phyloP scores from a whole-genome alignment of 2,113 vertebrate species.

The Plectropomus leopardus region DNA sequence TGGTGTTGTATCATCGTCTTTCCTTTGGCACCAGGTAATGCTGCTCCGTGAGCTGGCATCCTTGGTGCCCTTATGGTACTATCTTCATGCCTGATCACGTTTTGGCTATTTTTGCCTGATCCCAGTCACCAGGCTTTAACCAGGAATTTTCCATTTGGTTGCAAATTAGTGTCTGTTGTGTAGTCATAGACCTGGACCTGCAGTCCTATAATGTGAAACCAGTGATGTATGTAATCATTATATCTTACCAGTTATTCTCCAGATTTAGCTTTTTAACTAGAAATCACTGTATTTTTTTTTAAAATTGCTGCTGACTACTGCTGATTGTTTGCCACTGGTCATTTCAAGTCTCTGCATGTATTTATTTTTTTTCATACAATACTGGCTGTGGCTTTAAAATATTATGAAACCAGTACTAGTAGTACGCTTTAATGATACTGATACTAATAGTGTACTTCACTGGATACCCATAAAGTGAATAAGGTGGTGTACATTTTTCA shows the following conservation, averaged over 20 bases:
- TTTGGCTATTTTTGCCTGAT: conserved; percentile 25
- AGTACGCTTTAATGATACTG: too few species aligned
- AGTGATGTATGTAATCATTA: not conserved
- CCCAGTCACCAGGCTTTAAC: conserved; percentile 7
- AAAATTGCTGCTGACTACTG: not conserved
- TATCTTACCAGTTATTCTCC: not conserved
- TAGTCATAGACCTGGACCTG: not conserved
- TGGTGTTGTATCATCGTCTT: conserved; percentile 10
- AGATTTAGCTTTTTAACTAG: not conserved
- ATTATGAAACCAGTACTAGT: too few species aligned
- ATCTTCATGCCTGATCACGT: conserved; percentile 38
- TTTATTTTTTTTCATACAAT: not conserved
- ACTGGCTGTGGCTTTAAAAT: not conserved
- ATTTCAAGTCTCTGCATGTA: not conserved
- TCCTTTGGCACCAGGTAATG: conserved; percentile 30
- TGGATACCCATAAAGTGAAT: too few species aligned
- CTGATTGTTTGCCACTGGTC: not conserved
- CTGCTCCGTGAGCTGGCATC: conserved; percentile 32
- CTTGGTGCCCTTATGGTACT: conserved; percentile 55
- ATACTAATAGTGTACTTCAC: too few species aligned
- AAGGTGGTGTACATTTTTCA: too few species aligned
- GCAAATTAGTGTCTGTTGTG: conserved; percentile 22
- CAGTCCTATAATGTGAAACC: not conserved
- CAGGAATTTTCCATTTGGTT: conserved; percentile 12
- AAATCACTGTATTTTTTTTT: not conserved